Conservation (phyloP, 2,888 invertebrate species). For the Mechanitis messenoides region DNA sequence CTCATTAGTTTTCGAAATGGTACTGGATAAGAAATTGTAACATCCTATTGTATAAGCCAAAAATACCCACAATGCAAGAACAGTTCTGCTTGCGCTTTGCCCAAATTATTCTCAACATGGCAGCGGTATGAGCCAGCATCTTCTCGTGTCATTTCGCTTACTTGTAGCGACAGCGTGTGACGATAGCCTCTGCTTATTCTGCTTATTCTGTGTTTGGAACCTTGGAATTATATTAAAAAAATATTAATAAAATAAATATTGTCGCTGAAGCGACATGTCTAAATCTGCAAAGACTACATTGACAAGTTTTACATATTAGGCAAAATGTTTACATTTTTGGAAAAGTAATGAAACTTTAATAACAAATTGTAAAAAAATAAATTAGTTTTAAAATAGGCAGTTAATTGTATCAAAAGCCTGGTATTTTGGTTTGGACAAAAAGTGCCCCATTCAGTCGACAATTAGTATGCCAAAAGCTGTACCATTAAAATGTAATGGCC, state of each 20-base stretch:
- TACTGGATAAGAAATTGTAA: background rate
- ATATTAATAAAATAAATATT: no score
- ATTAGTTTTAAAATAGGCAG: background rate
- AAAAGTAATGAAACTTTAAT: background rate
- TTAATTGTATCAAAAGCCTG: background rate
- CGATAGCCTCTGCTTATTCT: constrained; percentile 71
- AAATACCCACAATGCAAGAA: constrained; percentile 78
- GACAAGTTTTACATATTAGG: no score
- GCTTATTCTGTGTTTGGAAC: constrained; percentile 54
- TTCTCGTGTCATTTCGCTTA: constrained; percentile 70
- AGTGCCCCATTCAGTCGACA: background rate
- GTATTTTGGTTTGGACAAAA: background rate
- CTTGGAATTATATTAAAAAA: constrained; percentile 26
- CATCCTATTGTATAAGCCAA: background rate
- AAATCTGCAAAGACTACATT: no score
- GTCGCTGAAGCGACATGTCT: no score
- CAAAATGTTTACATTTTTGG: no score
- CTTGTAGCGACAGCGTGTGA: constrained; percentile 78
- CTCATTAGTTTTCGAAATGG: no score
- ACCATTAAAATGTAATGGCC: constrained; percentile 5
- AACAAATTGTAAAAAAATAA: background rate
- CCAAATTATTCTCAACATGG: constrained; percentile 80
- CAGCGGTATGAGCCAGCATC: constrained; percentile 83
- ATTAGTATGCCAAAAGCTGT: constrained; percentile 5
- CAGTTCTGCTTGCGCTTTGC: constrained; percentile 81